Evolutionary conservation across 2,797 vertebrate genomes (phyloP), one percentile per base, ranked within the genome.

Genomic region (Epinephelus malabaricus): DNA sequence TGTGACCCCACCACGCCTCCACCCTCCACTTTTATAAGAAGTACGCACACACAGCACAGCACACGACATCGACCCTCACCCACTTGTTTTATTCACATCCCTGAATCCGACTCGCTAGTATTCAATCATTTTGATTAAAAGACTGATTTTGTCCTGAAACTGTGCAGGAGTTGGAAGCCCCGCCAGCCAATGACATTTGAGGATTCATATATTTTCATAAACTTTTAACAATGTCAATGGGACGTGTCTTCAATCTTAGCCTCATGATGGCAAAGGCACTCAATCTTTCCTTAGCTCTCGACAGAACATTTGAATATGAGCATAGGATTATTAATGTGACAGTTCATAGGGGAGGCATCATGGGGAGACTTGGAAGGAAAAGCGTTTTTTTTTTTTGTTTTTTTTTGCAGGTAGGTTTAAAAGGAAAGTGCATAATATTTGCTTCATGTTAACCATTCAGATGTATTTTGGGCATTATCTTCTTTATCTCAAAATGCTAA

Each of bases 191-290:
- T 97, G 96, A 96, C 95, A 96, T 97, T 97, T 97, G 96, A 97
- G 95, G 96, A 96, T 97, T 97, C 97, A 97, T 98, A 97, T 97
- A 97, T 98, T 98, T 97, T 98, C 97, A 98, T 98, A 97, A 98
- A 98, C 96, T 98, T 98, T 97, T 97, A 97, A 98, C 97, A 97
- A 97, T 97, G 96, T 98, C 97, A 97, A 95, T 92, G 95, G 96
- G 96, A 97, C 96, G 97, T 95, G 96, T 98, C 97, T 97, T 98
- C 97, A 97, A 97, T 98, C 97, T 98, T 97, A 93, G 96, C 96
- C 95, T 89, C 94, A 96, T 94, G 94, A 95, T 94, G 95, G 96
- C 96, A 95, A 90, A 96, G 95, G 95, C 93, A 95, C 95, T 98
- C 97, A 96, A 97, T 98, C 97, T 97, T 97, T 96, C 97, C 97